Conservation (phyloP, 2,113 vertebrate species). For the Hipposideros armiger region DNA sequence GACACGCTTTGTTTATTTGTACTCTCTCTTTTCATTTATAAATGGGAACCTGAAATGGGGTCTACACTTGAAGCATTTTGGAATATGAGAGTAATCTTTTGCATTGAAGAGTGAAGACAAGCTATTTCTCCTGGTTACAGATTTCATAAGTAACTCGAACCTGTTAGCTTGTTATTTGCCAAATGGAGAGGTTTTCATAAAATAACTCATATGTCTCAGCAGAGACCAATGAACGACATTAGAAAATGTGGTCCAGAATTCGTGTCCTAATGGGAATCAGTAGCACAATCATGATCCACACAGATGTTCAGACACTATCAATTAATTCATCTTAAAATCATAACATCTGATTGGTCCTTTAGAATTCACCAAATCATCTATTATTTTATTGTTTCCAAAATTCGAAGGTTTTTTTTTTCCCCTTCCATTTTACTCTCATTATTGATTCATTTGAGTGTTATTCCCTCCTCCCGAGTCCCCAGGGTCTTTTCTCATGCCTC, state of each 20-base stretch:
- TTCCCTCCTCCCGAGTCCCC: background rate
- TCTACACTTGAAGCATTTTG: constrained; percentile 34
- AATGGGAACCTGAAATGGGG: background rate
- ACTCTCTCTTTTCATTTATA: background rate
- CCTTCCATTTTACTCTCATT: background rate
- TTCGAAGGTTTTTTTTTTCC: background rate
- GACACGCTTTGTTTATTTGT: background rate
- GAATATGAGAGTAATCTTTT: constrained; percentile 36
- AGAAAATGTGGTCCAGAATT: background rate
- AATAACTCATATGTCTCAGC: background rate
- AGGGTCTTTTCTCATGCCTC: background rate
- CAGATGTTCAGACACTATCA: background rate
- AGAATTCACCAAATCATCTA: background rate
- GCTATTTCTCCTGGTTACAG: background rate
- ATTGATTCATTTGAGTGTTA: background rate
- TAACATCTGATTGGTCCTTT: background rate
- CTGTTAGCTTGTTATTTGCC: background rate
- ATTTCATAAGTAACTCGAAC: background rate
- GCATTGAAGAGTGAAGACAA: background rate
- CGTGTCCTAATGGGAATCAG: background rate
- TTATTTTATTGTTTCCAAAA: background rate
- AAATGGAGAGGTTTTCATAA: constrained; percentile 6
- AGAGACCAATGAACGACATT: background rate
- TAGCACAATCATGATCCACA: background rate
- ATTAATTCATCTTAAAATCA: background rate